Conservation (phyloP, 1,140 invertebrate species). For the Dreissena polymorpha region DNA sequence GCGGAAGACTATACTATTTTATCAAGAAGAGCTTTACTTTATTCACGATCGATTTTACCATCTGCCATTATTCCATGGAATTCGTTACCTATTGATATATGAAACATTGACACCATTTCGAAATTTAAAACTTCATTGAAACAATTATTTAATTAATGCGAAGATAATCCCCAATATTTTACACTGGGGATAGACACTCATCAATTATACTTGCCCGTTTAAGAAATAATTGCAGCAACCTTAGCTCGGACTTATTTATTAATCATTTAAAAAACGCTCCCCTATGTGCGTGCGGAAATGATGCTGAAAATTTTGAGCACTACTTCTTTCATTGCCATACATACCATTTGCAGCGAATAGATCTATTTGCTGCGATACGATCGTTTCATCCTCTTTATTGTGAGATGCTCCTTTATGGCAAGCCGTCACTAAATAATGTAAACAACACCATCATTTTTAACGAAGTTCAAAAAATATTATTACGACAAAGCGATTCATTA, state of each 20-base stretch:
- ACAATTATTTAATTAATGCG: no score
- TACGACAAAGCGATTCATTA: neutral
- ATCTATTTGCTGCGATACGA: neutral
- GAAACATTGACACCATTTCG: no score
- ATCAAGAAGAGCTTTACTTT: no score
- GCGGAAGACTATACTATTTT: no score
- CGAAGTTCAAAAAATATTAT: slow-evolving; percentile 21
- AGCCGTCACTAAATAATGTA: neutral
- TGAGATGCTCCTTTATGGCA: neutral
- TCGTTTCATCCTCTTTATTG: neutral
- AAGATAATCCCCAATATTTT: no score
- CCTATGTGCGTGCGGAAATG: neutral
- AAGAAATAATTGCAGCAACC: slow-evolving; percentile 7
- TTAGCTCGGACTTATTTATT: neutral
- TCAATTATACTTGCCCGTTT: neutral
- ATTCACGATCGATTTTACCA: no score
- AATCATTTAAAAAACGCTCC: neutral
- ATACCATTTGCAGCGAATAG: neutral
- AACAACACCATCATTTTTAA: neutral
- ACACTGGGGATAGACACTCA: no score
- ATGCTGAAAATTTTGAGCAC: neutral
- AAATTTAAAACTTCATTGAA: no score
- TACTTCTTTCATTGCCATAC: slow-evolving; percentile 3
- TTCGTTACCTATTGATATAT: no score
- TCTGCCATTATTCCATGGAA: no score